A percentile compares a stretch with the other conserved stretches of the same genome.
These are phyloP conservation scores for Melanotaenia nigrans DNA, from an alignment of 2,797 vertebrate genomes.

Conservation along the genomic window DNA sequence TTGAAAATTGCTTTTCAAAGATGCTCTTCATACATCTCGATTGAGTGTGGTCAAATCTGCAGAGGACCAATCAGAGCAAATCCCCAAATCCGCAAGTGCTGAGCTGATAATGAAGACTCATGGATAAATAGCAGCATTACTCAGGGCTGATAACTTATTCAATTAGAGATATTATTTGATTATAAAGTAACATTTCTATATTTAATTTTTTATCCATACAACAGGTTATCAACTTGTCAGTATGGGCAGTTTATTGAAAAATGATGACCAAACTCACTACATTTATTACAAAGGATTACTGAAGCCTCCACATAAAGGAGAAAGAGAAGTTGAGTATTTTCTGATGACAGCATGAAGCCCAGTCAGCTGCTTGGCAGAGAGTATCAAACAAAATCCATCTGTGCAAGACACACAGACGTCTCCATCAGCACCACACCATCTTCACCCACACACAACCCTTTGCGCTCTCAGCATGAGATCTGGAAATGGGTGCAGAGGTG, in stretches of 20 bases:
- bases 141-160: conserved; percentile 37
- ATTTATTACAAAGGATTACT: background rate
- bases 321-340: background rate
- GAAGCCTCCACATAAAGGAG: background rate
- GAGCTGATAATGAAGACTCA: conserved; percentile 43
- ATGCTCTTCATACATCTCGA: conserved; percentile 34
- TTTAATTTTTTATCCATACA: background rate
- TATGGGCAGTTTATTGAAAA: background rate
- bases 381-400: conserved; percentile 14
- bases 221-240: background rate
- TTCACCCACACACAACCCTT: background rate
- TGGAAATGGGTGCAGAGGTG: conserved; percentile 7
- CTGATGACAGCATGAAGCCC: conserved; percentile 5
- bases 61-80: conserved; percentile 61
- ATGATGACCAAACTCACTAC: background rate
- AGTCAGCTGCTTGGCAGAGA: conserved; percentile 20
- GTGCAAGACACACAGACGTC: conserved; percentile 7
- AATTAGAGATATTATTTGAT: conserved; percentile 50
- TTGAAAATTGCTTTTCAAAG: conserved; percentile 49
- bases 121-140: conserved; percentile 20
- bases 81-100: conserved; percentile 58
- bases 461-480: conserved; percentile 10
- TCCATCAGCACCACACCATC: conserved; percentile 15
- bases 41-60: conserved; percentile 54
- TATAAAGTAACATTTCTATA: conserved; percentile 19